Base-by-base conservation (phyloP, 2,888 invertebrate genomes). In the Cryptosula pallasiana region DNA sequence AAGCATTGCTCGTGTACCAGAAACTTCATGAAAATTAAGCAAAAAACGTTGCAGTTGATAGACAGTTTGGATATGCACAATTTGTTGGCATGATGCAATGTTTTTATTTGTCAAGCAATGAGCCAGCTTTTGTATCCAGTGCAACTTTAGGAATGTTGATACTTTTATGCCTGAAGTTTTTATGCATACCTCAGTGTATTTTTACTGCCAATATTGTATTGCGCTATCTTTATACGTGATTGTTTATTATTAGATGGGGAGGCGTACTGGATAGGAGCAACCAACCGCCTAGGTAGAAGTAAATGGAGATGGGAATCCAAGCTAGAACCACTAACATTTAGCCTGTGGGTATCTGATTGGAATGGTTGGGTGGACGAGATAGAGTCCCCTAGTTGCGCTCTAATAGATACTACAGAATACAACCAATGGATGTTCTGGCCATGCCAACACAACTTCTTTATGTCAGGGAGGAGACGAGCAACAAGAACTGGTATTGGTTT, bases 341-440 rank as follows among this genome's bases (percentile, higher is more conserved):
- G 27, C 32, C 13, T 27, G 63, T 63, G 63, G 63, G 9, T 32
- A 27, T 25, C 63, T 1, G 32, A 63, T 3, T 63, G 63, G 63
- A 63, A 32, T 13, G 32, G 27, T 9, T 63, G 63, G 63, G 63
- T 32, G 32, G 34, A 63, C 5, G 63, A 63, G 27, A 63, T 63
- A 32, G 63, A 63, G n/a, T 32, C 32, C 9, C 63, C 34, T 13
- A 63, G 63, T 34, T 63, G 63, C 32, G 63, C 63, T 29, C 63
- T 63, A 29, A 63, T 63, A 3, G 63, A 63, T 32, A 63, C 29
- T 2, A 29, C 27, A 32, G 63, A 63, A 9, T 63, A 16, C 27
- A 63, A 63, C n/a, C 63, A 63, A 34, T 63, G 63, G 63, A 63
- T 63, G 63, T 63, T 63, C 32, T 63, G 63, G 63, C 63, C 63